These are phyloP conservation scores for Pseudomugil gertrudae DNA, from an alignment of 2,797 vertebrate genomes.

Conservation along the genomic window DNA sequence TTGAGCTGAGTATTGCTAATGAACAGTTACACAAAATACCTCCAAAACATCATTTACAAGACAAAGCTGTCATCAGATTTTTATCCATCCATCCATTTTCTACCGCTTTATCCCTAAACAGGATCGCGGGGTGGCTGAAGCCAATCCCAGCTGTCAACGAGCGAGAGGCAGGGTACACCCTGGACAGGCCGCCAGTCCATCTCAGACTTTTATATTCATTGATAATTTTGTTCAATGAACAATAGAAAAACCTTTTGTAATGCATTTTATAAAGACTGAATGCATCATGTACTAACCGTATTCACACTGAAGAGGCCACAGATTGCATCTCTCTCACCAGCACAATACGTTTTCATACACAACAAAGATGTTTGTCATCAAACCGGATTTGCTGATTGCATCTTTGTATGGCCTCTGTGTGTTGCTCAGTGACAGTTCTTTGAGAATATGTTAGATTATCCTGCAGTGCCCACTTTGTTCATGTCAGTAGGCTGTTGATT, in stretches of 20 bases:
- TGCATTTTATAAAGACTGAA: not conserved
- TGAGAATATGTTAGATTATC: slow-evolving; percentile 25
- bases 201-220: not conserved
- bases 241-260: not conserved
- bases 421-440: slow-evolving; percentile 67
- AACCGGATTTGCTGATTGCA: slow-evolving; percentile 32
- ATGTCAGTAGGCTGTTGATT: slow-evolving; percentile 24
- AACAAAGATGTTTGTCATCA: slow-evolving; percentile 24
- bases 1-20: not conserved
- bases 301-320: not conserved
- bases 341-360: not conserved
- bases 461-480: slow-evolving; percentile 8
- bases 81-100: too few species aligned
- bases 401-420: slow-evolving; percentile 22
- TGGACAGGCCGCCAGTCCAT: too few species aligned
- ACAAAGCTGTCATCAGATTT: not conserved
- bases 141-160: too few species aligned
- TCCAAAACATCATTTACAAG: not conserved
- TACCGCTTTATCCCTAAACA: too few species aligned
- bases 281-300: not conserved
- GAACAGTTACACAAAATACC: not conserved
- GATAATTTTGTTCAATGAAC: not conserved
- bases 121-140: too few species aligned
- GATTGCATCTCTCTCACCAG: slow-evolving; percentile 1
- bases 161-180: too few species aligned